Percentiles rank a stretch among this genome's conserved stretches.
Evolutionary conservation across 2,113 vertebrate genomes (phyloP).

Genomic region (Chaenogobius annularis): DNA sequence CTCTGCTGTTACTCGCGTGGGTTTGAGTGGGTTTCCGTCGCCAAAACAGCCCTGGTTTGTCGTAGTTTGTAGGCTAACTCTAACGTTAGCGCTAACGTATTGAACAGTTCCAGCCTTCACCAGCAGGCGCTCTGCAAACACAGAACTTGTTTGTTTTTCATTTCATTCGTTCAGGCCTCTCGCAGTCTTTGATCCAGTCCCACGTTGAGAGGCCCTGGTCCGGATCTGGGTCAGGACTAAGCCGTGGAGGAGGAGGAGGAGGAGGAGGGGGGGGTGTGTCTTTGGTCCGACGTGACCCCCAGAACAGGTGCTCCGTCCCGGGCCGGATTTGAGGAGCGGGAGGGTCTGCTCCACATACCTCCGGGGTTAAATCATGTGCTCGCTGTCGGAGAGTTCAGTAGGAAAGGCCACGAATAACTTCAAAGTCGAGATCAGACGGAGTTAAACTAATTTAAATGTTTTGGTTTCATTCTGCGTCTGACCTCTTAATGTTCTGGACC

Average conservation of each 20-base stretch:
- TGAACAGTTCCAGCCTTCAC: no score
- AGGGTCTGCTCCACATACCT: slow-evolving; percentile 34
- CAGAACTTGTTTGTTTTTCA: no score
- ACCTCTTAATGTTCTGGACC: no score
- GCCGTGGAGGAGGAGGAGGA: slow-evolving; percentile 14
- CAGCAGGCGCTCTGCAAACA: no score
- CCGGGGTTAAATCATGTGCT: slow-evolving; percentile 21
- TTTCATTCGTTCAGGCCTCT: neutral
- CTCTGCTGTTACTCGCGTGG: no score
- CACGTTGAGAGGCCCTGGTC: neutral
- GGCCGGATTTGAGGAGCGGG: slow-evolving; percentile 32
- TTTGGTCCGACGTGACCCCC: slow-evolving; percentile 40
- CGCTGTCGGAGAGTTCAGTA: slow-evolving; percentile 6
- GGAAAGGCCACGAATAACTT: neutral
- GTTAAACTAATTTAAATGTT: neutral
- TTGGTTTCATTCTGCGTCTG: neutral
- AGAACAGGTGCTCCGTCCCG: slow-evolving; percentile 64
- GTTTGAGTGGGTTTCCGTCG: no score
- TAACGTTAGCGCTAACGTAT: no score
- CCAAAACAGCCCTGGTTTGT: no score
- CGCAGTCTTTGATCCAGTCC: neutral
- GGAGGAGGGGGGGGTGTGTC: slow-evolving; percentile 2
- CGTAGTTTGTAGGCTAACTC: no score
- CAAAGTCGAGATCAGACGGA: neutral
- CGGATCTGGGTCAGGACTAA: slow-evolving; percentile 62